Conservation (phyloP, 2,797 vertebrate species). For the Yasuhikotakia modesta region DNA sequence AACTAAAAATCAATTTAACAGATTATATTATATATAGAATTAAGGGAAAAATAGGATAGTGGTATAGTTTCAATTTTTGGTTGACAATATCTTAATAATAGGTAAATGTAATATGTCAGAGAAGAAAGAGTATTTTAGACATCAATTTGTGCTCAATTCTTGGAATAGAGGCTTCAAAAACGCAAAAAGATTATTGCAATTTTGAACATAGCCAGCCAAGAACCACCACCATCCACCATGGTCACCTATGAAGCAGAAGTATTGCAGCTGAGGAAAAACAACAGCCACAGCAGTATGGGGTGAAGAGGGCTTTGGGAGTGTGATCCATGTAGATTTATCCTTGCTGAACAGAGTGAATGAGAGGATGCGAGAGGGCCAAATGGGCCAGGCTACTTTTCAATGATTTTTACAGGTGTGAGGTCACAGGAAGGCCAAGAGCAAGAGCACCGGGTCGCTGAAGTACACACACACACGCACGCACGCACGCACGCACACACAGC, state of each 20-base stretch:
- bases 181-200: neutral
- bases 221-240: constrained; percentile 6
- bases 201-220: neutral
- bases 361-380: constrained; percentile 18
- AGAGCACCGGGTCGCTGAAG: neutral
- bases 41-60: no score
- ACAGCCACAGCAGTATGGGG: neutral
- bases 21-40: no score
- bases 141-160: neutral
- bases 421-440: constrained; percentile 29
- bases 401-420: constrained; percentile 51
- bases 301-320: neutral
- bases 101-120: no score
- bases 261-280: constrained; percentile 1
- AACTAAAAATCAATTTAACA: no score
- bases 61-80: no score
- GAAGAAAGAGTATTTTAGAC: neutral
- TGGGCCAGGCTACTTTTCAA: neutral
- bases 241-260: constrained; percentile 25
- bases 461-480: constrained; percentile 8
- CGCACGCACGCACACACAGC: neutral
- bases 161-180: neutral
- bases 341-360: constrained; percentile 38
- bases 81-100: no score
- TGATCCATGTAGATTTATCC: constrained; percentile 36